Evolutionary conservation across 2,797 vertebrate genomes (phyloP).

Genomic region (Pseudochirops cupreus): DNA sequence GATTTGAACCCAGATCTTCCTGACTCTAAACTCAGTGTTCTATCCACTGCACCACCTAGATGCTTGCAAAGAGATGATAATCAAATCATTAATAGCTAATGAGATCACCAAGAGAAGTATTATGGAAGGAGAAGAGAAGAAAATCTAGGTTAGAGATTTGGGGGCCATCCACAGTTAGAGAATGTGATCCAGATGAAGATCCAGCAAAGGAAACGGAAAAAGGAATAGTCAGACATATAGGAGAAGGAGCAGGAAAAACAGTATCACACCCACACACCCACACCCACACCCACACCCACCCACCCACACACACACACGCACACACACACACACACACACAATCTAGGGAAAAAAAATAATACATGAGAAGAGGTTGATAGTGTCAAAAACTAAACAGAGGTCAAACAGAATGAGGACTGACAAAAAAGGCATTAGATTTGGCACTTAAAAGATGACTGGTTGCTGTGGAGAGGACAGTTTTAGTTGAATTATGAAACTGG

Average conservation of each 20-base stretch:
- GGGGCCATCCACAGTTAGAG: background rate
- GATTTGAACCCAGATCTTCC: background rate
- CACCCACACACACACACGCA: no score
- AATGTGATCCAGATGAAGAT: background rate
- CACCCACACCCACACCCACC: no score
- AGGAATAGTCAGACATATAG: background rate
- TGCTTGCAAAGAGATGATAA: background rate
- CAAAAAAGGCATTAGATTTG: background rate
- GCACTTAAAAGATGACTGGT: background rate
- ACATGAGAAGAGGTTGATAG: background rate
- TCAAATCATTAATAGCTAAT: background rate
- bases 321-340: no score
- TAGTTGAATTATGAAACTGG: background rate
- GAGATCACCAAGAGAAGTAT: background rate
- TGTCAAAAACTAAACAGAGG: background rate
- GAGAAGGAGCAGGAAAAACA: background rate
- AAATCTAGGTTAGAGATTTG: background rate
- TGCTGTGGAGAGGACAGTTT: background rate
- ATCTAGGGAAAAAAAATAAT: background rate
- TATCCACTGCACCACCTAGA: background rate
- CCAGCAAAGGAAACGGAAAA: background rate
- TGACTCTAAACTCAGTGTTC: no score
- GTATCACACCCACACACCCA: background rate
- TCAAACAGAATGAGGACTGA: background rate
- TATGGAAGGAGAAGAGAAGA: background rate